Evolutionary conservation across 2,888 invertebrate species (phyloP).

Genomic region (Galerucella calmariensis): DNA sequence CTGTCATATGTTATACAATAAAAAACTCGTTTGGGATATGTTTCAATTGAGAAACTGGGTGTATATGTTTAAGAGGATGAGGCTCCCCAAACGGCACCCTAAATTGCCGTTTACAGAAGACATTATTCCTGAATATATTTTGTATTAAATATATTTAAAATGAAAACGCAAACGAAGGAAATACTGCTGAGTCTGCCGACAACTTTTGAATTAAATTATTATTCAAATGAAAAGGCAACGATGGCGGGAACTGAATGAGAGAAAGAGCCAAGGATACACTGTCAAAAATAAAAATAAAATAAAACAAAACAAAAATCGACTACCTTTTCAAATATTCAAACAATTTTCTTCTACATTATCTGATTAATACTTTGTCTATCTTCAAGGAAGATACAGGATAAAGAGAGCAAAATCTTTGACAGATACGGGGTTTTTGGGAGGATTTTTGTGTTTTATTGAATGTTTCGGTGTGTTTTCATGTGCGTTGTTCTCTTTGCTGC

Average conservation of each 20-base stretch:
- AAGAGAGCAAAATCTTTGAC: too few relatives aligned
- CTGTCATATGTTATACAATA: constrained; percentile 12
- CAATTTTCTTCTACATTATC: too few relatives aligned
- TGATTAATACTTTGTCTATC: too few relatives aligned
- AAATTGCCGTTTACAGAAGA: constrained; percentile 50
- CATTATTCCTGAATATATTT: constrained; percentile 55
- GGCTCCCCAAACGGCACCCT: constrained; percentile 28
- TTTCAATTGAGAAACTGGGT: constrained; percentile 28
- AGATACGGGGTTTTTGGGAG: too few relatives aligned
- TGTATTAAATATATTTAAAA: constrained; percentile 59
- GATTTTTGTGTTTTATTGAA: too few relatives aligned
- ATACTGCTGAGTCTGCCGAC: constrained; percentile 54
- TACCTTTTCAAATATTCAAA: too few relatives aligned
- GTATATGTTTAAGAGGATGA: constrained; percentile 17
- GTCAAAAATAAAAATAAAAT: constrained; percentile 8
- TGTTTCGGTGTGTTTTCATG: too few relatives aligned
- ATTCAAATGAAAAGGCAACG: constrained; percentile 60
- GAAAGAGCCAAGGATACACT: constrained; percentile 29
- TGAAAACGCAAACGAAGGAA: constrained; percentile 58
- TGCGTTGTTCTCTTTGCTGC: too few relatives aligned
- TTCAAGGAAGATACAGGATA: too few relatives aligned
- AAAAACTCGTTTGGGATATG: constrained; percentile 23
- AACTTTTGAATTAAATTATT: constrained; percentile 61
- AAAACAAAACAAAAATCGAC: too few relatives aligned
- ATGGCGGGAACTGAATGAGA: constrained; percentile 45